phyloP scores from a whole-genome alignment of 2,888 invertebrate species.

The Phasia obesa region DNA sequence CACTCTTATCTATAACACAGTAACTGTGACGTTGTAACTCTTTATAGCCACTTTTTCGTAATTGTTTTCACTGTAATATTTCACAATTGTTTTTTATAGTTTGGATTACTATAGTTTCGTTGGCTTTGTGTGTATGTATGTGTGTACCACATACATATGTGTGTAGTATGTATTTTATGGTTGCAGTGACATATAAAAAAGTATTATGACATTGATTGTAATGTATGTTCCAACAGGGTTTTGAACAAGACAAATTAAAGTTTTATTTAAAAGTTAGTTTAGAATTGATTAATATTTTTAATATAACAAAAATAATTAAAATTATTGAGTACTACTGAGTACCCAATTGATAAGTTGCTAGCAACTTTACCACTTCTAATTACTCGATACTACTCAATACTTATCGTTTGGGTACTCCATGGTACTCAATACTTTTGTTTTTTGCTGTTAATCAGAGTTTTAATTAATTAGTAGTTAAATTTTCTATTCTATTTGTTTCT shows the following conservation, averaged over 20 bases:
- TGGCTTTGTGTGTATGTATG: background rate
- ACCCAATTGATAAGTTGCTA: too few relatives aligned
- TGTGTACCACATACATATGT: too few relatives aligned
- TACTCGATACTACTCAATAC: too few relatives aligned
- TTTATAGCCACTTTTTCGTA: constrained; percentile 34
- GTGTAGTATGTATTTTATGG: background rate
- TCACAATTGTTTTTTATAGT: constrained; percentile 19
- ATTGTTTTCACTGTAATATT: constrained; percentile 52
- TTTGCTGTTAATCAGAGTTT: too few relatives aligned
- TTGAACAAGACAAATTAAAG: background rate
- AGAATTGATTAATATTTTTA: background rate
- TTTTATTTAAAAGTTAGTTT: background rate
- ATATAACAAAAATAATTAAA: too few relatives aligned
- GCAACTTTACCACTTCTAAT: too few relatives aligned
- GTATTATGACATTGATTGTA: constrained; percentile 22
- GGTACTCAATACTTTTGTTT: too few relatives aligned
- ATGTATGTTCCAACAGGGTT: background rate
- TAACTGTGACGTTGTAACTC: constrained; percentile 18
- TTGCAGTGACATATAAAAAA: background rate
- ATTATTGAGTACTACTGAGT: too few relatives aligned
- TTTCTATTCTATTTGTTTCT: too few relatives aligned
- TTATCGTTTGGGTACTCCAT: too few relatives aligned
- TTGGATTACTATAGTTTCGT: constrained; percentile 25
- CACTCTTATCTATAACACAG: background rate
- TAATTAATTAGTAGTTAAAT: too few relatives aligned